Conservation (phyloP, 1,140 invertebrate species). For the Liolophura sinensis region DNA sequence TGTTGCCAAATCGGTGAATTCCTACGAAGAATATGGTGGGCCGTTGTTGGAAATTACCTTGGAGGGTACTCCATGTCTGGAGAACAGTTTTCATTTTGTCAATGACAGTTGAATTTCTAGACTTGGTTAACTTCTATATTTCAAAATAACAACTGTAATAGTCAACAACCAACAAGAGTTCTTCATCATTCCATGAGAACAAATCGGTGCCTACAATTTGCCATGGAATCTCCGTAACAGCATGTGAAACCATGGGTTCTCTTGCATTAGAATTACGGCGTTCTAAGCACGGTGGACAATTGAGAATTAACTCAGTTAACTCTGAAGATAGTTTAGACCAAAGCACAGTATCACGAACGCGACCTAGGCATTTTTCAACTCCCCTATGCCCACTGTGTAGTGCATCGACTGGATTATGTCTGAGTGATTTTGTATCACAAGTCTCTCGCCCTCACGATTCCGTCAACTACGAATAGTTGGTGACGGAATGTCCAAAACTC, state of each 20-base stretch:
- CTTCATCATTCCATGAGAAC: slow-evolving; percentile 2
- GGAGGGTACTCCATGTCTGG: slow-evolving; percentile 29
- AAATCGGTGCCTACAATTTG: slow-evolving; percentile 11
- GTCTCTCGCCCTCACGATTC: neutral
- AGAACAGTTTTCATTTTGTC: slow-evolving; percentile 13
- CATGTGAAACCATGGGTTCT: slow-evolving; percentile 3
- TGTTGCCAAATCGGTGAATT: slow-evolving; percentile 52
- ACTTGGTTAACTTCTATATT: neutral
- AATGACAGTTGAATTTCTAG: slow-evolving; percentile 7
- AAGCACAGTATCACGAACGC: neutral
- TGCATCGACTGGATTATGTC: neutral
- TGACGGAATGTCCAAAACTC: neutral
- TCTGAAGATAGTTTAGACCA: neutral
- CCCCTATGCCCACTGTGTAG: neutral
- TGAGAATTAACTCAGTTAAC: neutral
- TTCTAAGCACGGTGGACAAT: neutral
- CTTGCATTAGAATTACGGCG: neutral
- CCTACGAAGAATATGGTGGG: neutral
- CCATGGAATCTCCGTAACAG: slow-evolving; percentile 6
- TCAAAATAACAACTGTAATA: slow-evolving; percentile 13
- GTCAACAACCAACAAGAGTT: slow-evolving; percentile 14
- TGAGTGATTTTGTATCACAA: neutral
- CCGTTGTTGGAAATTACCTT: slow-evolving; percentile 13
- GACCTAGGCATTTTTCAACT: neutral
- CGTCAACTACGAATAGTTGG: neutral